Evolutionary conservation across 2,888 invertebrate species (phyloP).

Genomic region (Amphipoea oculea): DNA sequence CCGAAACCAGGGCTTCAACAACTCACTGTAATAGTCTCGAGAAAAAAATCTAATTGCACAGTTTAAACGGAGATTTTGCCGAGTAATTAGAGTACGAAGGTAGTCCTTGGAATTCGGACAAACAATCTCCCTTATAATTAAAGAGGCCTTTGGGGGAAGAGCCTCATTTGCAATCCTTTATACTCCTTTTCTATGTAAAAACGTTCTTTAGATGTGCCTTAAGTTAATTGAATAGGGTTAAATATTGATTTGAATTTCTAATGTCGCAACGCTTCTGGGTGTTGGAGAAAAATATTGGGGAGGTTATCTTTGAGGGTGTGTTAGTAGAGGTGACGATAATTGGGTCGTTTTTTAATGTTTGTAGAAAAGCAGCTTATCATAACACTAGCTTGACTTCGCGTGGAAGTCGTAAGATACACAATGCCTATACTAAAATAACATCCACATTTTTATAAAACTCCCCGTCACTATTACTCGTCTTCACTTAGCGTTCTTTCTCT

Average conservation of each 20-base stretch:
- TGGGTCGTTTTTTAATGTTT: conserved; percentile 17
- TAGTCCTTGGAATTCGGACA: conserved; percentile 80
- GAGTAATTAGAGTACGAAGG: conserved; percentile 80
- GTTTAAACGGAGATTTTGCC: conserved; percentile 77
- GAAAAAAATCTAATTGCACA: conserved; percentile 72
- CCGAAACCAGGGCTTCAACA: conserved; percentile 59
- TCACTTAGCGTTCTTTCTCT: no score
- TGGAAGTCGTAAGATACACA: neutral
- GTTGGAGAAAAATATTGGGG: conserved; percentile 47
- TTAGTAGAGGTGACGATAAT: conserved; percentile 9
- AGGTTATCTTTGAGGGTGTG: conserved; percentile 9
- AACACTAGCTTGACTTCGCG: neutral
- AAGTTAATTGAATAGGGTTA: conserved; percentile 70
- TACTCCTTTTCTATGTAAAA: conserved; percentile 82
- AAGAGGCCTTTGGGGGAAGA: conserved; percentile 75
- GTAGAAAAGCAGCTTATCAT: neutral
- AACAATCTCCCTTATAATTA: conserved; percentile 87
- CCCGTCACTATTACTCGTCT: no score
- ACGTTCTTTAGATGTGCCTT: conserved; percentile 71
- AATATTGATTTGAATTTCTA: conserved; percentile 67
- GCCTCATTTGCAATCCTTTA: conserved; percentile 88
- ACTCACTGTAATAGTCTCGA: conserved; percentile 52
- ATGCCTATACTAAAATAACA: neutral
- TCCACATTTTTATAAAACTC: neutral
- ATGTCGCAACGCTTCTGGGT: conserved; percentile 48